A percentile compares a stretch with the other conserved stretches of the same genome.
Conservation (phyloP, 2,113 vertebrate genomes). For the Nipponia nippon region DNA sequence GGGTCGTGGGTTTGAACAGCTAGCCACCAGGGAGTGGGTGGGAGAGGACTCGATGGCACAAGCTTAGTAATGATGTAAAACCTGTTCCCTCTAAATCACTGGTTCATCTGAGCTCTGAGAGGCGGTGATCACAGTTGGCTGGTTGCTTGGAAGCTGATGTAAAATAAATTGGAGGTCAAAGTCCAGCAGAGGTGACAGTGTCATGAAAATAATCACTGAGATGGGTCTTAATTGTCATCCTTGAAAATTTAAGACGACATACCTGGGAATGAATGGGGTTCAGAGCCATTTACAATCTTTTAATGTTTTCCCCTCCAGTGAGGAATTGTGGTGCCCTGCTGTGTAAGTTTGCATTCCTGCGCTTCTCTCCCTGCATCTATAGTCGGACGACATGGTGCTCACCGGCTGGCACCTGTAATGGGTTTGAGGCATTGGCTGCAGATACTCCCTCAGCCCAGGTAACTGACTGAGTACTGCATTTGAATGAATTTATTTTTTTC, state of each 20-base stretch:
- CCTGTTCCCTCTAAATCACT: neutral
- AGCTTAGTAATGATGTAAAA: neutral
- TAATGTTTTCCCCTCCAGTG: neutral
- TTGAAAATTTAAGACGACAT: constrained; percentile 3
- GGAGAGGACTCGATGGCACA: neutral
- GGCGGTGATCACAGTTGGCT: neutral
- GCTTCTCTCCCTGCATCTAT: neutral
- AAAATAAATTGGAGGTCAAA: neutral
- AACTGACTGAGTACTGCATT: neutral
- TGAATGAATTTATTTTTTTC: neutral
- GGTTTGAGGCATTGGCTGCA: neutral
- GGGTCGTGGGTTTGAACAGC: neutral
- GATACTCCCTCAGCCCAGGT: neutral
- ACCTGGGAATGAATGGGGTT: neutral
- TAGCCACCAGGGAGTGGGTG: neutral
- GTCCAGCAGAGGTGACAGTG: neutral
- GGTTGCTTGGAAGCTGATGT: neutral
- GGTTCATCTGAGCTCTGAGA: neutral
- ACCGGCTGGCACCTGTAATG: neutral
- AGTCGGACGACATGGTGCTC: too few relatives aligned
- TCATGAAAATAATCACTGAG: constrained; percentile 1
- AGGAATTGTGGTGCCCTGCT: neutral
- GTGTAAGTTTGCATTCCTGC: neutral
- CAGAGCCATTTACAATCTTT: neutral
- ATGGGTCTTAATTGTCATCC: constrained; percentile 1